Percentiles rank a stretch among this genome's conserved stretches.
Evolutionary conservation across 2,888 invertebrate genomes (phyloP).

Genomic region (Ceraclea dissimilis): DNA sequence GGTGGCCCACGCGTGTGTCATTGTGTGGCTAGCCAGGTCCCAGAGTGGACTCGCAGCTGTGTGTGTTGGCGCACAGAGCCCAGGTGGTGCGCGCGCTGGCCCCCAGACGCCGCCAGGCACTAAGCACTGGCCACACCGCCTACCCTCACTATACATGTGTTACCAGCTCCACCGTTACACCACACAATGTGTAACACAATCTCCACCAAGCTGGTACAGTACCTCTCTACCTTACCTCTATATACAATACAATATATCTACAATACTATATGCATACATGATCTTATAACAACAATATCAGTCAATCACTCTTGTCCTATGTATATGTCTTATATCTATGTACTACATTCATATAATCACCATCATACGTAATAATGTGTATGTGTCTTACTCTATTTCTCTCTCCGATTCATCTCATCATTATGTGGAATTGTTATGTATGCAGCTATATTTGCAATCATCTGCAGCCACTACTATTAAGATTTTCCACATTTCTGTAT

Average conservation of each 20-base stretch:
- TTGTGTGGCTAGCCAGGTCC: constrained; percentile 1
- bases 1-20: constrained; percentile 13
- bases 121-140: constrained; percentile 22
- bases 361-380: too few species aligned
- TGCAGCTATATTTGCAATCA: too few species aligned
- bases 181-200: not conserved
- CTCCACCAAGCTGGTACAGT: not conserved
- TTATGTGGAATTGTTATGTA: too few species aligned
- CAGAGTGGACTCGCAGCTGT: not conserved
- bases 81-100: not conserved
- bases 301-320: too few species aligned
- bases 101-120: constrained; percentile 9
- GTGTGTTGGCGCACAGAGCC: not conserved
- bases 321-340: too few species aligned
- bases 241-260: not conserved
- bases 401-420: too few species aligned
- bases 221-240: not conserved
- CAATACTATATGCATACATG: too few species aligned
- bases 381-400: too few species aligned
- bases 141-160: constrained; percentile 17
- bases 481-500: too few species aligned
- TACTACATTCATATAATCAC: too few species aligned
- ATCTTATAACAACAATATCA: too few species aligned
- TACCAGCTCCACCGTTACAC: constrained; percentile 24
- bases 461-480: too few species aligned